Evolutionary conservation across 2,113 vertebrate species (phyloP).

Genomic region (Notothenia rossii): DNA sequence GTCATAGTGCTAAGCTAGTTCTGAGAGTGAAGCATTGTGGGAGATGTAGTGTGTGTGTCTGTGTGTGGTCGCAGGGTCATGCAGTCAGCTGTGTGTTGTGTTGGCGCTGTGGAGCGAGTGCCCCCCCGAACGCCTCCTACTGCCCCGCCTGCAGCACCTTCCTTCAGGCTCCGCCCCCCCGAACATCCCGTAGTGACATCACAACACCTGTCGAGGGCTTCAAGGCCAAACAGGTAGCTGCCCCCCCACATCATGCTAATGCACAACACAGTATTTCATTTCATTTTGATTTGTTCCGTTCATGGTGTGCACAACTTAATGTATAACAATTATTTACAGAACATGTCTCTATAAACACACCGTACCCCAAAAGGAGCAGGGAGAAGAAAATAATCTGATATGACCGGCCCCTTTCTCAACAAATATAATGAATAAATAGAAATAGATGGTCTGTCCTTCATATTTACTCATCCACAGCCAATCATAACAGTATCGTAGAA

Average conservation of each 20-base stretch:
- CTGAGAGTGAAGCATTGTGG: constrained; percentile 39
- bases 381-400: too few relatives aligned
- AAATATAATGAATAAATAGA: too few relatives aligned
- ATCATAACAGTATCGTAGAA: too few relatives aligned
- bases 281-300: too few relatives aligned
- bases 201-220: constrained; percentile 5
- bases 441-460: too few relatives aligned
- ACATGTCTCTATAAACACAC: too few relatives aligned
- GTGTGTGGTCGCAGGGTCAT: constrained; percentile 68
- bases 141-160: constrained; percentile 88
- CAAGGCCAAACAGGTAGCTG: background rate
- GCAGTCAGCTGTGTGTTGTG: constrained; percentile 81
- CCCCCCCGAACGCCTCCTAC: constrained; percentile 83
- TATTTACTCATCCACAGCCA: too few relatives aligned
- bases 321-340: too few relatives aligned
- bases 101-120: constrained; percentile 86
- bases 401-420: too few relatives aligned
- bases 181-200: constrained; percentile 26
- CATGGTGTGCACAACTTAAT: too few relatives aligned
- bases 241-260: background rate
- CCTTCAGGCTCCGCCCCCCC: constrained; percentile 76
- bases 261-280: background rate
- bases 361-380: too few relatives aligned
- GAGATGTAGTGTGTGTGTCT: background rate
- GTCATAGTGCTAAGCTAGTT: background rate